These are phyloP conservation scores for Fregetta grallaria DNA, from an alignment of 2,113 vertebrate genomes.

Conservation along the genomic window DNA sequence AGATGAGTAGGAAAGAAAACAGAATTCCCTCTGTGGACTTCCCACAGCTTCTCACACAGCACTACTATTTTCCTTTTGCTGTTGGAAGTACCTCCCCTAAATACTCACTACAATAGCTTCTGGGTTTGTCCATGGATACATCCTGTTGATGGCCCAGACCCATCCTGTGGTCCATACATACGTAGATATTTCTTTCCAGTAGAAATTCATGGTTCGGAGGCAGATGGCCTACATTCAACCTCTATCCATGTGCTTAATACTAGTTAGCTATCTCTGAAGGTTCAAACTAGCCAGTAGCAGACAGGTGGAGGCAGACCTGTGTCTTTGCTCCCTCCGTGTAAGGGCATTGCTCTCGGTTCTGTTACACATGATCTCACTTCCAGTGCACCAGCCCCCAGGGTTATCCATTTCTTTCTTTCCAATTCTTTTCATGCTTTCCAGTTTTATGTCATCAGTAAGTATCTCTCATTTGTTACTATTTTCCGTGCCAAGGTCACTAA, in stretches of 20 bases:
- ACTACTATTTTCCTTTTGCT: not conserved
- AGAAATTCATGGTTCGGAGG: not conserved
- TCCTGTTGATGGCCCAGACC: not conserved
- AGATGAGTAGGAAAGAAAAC: not conserved
- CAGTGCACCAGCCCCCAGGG: not conserved
- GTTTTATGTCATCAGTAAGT: conserved; percentile 20
- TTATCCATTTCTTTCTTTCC: conserved; percentile 14
- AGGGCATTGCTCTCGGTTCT: not conserved
- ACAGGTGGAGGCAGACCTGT: not conserved
- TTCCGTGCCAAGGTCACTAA: not conserved
- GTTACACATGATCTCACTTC: not conserved
- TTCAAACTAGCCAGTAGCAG: not conserved
- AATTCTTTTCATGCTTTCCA: not conserved
- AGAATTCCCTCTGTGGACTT: not conserved
- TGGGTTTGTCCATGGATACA: not conserved
- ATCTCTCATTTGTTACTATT: conserved; percentile 14
- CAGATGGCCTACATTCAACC: not conserved
- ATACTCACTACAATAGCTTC: not conserved
- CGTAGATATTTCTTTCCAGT: not conserved
- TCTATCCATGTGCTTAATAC: not conserved
- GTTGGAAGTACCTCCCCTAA: not conserved
- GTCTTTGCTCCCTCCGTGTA: not conserved
- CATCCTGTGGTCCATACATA: not conserved
- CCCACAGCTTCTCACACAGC: not conserved
- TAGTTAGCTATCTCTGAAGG: not conserved